A percentile compares a stretch with the other conserved stretches of the same genome.
phyloP scores from a whole-genome alignment of 2,113 vertebrate species.

The Festucalex cinctus region DNA sequence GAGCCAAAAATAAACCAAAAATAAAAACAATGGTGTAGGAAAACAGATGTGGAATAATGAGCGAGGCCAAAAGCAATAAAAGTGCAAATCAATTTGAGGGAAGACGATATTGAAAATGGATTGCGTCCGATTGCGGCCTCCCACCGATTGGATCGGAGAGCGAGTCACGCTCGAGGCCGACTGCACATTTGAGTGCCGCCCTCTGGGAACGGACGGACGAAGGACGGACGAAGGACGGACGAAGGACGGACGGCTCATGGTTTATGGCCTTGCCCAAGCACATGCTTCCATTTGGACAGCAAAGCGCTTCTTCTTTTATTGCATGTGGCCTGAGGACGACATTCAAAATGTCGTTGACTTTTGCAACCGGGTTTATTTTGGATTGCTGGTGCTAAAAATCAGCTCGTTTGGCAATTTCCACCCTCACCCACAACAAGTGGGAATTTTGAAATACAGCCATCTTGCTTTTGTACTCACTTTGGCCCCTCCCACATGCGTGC shows the following conservation, averaged over 20 bases:
- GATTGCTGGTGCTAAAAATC: background rate
- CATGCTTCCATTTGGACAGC: background rate
- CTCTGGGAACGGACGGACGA: too few relatives aligned
- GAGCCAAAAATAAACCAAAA: constrained; percentile 23
- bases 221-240: too few relatives aligned
- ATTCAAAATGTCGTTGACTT: background rate
- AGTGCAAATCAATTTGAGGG: constrained; percentile 1
- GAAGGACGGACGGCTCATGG: too few relatives aligned
- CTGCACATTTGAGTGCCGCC: background rate
- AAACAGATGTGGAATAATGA: constrained; percentile 45
- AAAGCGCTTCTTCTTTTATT: too few relatives aligned
- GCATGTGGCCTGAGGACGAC: background rate
- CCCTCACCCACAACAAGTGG: too few relatives aligned
- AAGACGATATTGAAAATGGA: background rate
- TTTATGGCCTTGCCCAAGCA: background rate
- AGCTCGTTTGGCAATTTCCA: too few relatives aligned
- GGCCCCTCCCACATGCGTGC: too few relatives aligned
- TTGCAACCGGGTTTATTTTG: background rate
- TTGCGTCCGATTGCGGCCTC: background rate
- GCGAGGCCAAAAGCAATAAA: constrained; percentile 20
- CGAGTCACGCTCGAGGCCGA: background rate
- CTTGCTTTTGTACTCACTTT: too few relatives aligned
- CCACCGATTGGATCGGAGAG: too few relatives aligned
- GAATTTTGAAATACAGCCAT: too few relatives aligned
- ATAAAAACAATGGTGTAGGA: background rate